Conservation (phyloP, 2,888 invertebrate genomes). For the Epicampocera succincta region DNA sequence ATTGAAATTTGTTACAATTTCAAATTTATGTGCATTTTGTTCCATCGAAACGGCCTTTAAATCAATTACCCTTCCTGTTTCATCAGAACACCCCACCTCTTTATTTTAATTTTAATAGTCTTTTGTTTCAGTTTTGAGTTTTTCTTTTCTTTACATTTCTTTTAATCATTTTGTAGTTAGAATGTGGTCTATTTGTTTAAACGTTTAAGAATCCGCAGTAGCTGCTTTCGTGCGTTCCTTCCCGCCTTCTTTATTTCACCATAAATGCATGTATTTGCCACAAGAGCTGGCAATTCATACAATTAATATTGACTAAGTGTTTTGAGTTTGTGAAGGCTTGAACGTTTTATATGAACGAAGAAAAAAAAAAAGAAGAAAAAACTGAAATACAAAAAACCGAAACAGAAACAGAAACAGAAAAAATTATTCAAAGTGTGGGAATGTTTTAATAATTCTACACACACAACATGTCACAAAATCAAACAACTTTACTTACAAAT, state of each 20-base stretch:
- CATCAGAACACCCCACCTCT: slow-evolving; percentile 30
- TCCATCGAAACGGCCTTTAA: slow-evolving; percentile 30
- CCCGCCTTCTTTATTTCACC: slow-evolving; percentile 1
- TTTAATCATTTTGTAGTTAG: slow-evolving; percentile 8
- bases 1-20: slow-evolving; percentile 29
- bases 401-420: no score
- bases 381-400: no score
- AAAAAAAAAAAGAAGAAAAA: slow-evolving; percentile 17
- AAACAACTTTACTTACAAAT: slow-evolving; percentile 68
- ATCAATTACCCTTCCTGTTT: slow-evolving; percentile 58
- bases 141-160: neutral
- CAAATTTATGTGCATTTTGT: neutral
- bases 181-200: slow-evolving; percentile 69
- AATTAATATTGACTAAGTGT: slow-evolving; percentile 53
- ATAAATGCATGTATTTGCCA: neutral
- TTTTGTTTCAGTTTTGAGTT: slow-evolving; percentile 22
- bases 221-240: slow-evolving; percentile 29
- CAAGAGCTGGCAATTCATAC: slow-evolving; percentile 5
- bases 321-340: slow-evolving; percentile 27
- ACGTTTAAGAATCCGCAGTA: slow-evolving; percentile 63
- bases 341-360: slow-evolving; percentile 8
- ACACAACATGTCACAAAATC: slow-evolving; percentile 71
- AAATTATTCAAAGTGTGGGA: slow-evolving; percentile 75
- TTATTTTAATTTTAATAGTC: slow-evolving; percentile 32
- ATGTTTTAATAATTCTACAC: slow-evolving; percentile 76